Conservation (phyloP, 2,888 invertebrate genomes). For the Perizoma flavofasciatum region DNA sequence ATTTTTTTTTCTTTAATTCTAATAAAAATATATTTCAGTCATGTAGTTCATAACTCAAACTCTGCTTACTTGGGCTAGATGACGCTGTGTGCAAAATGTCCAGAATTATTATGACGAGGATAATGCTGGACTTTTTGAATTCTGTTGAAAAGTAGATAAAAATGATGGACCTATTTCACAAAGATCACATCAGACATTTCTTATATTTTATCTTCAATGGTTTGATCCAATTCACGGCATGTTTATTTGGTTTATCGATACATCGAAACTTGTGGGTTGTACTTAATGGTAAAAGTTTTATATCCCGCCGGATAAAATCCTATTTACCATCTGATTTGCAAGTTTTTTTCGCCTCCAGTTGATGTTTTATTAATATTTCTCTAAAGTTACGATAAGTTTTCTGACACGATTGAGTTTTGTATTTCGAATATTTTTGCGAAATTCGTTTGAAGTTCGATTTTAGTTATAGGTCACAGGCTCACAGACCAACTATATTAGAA, state of each 20-base stretch:
- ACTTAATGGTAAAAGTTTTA: slow-evolving; percentile 20
- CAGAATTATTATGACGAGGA: too few species aligned
- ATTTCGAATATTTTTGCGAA: neutral
- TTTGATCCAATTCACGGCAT: slow-evolving; percentile 7
- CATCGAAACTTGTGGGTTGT: slow-evolving; percentile 1
- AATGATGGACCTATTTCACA: neutral
- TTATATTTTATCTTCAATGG: too few species aligned
- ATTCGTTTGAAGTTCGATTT: too few species aligned
- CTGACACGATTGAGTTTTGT: neutral
- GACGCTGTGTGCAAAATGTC: too few species aligned
- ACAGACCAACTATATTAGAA: too few species aligned
- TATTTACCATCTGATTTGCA: slow-evolving; percentile 10
- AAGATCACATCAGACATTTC: too few species aligned
- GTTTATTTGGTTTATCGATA: slow-evolving; percentile 17
- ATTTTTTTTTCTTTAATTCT: too few species aligned
- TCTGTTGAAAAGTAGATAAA: neutral
- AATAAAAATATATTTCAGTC: too few species aligned
- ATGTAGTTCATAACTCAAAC: too few species aligned
- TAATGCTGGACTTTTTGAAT: too few species aligned
- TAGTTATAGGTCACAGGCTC: too few species aligned
- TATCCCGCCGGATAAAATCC: slow-evolving; percentile 12
- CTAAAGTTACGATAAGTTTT: neutral
- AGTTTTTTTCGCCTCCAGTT: slow-evolving; percentile 1
- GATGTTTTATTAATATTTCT: slow-evolving; percentile 16
- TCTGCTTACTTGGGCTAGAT: too few species aligned